Evolutionary conservation across 2,797 vertebrate genomes (phyloP), one percentile per base, ranked within the genome.

Genomic region (Limnodromus scolopaceus): DNA sequence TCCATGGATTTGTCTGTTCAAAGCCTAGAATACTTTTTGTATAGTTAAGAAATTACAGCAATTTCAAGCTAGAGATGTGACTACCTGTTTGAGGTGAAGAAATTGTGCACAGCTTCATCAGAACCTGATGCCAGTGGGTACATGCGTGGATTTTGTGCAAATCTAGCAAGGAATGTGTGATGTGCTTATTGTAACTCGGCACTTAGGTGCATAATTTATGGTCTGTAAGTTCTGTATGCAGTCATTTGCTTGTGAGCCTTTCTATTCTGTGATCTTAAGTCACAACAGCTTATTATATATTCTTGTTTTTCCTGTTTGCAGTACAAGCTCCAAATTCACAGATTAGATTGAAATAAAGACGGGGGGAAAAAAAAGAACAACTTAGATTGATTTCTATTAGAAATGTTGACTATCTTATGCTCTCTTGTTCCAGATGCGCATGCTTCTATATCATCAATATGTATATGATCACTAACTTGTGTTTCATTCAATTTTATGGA

Each of bases 171-270:
- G 84, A 88, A 72, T 82, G 78, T 69, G 17, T 91, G 69, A 63
- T 69, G 58, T 84, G 27, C 51, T 82, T 89, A 79, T 66, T 91
- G 74, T 92, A 93, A 84, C 43, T 69, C 89, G 66, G 54, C 54
- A 87, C 77, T 84, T 64, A 11, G 4, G 34, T 95, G 54, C 81
- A 89, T 94, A 84, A 93, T 91, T 92, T 72, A 92, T 87, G 66
- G 79, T 65, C 41, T 79, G 41, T 72, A 82, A 91, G n/a, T 34
- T 79, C 66, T 76, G 46, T 41, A 15, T 70, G 64, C 25, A 84
- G 69, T 22, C 51, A 34, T 11, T 77, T 84, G 55, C 64, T 83
- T 79, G 30, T 55, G 75, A 92, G n/a, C 48, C 32, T 90, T 78
- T 71, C 36, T 80, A 0, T 74, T 74, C 38, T 71, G 43, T 80